phyloP scores from a whole-genome alignment of 2,888 invertebrate genomes.

The Protodeltote pygarga region DNA sequence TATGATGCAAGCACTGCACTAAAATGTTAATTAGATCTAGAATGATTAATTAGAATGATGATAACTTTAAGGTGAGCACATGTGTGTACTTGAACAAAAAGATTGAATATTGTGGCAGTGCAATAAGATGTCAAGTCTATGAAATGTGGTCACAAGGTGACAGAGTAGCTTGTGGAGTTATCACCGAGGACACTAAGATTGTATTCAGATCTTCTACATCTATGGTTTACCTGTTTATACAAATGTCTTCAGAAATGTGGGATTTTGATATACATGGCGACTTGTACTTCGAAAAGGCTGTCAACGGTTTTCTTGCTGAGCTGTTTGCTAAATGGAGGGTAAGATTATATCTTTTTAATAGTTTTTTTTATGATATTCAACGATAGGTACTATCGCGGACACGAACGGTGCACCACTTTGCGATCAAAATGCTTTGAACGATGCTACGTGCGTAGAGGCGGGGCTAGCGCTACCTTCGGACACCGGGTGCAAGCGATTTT shows the following conservation, averaged over 20 bases:
- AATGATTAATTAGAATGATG: no score
- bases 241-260: constrained; percentile 99
- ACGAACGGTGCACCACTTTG: no score
- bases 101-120: constrained; percentile 95
- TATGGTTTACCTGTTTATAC: constrained; percentile 98
- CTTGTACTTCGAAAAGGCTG: constrained; percentile 98
- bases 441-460: no score
- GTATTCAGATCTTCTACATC: constrained; percentile 99
- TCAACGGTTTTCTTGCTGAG: constrained; percentile 98
- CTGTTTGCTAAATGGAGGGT: constrained; percentile 99
- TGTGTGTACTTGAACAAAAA: constrained; percentile 98
- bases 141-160: constrained; percentile 99
- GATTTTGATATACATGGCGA: constrained; percentile 99
- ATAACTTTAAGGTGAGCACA: constrained; percentile 93
- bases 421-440: no score
- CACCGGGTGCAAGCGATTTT: no score
- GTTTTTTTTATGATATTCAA: no score
- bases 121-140: constrained; percentile 95
- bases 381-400: no score
- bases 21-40: no score
- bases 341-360: constrained; percentile 19
- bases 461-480: no score
- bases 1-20: no score
- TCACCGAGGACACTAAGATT: constrained; percentile 98
- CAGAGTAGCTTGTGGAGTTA: constrained; percentile 97